These are phyloP conservation scores for Coracopsis vasa DNA, from an alignment of 2,113 vertebrate genomes.

Conservation along the genomic window DNA sequence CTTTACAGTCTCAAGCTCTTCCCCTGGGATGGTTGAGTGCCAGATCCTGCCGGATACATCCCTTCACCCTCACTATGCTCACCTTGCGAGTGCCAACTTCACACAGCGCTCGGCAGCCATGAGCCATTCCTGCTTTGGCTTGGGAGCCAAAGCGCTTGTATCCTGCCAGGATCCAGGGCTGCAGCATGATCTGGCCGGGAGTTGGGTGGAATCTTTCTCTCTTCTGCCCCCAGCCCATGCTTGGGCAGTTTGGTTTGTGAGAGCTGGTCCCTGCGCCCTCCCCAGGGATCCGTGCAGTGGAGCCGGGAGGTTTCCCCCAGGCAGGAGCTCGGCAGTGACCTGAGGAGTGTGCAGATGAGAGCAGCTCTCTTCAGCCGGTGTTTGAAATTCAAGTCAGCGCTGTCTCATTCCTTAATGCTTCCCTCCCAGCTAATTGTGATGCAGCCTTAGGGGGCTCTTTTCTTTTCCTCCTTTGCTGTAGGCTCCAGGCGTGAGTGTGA, in stretches of 20 bases:
- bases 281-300: too few relatives aligned
- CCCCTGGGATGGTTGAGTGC: background rate
- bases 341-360: background rate
- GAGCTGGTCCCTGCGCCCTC: background rate
- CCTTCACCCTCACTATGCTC: background rate
- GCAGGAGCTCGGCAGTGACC: background rate
- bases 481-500: background rate
- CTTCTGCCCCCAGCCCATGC: rapidly evolving
- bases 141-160: background rate
- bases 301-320: background rate
- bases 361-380: background rate
- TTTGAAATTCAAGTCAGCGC: background rate
- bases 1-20: rapidly evolving
- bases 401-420: background rate
- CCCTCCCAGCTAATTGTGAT: background rate
- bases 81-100: background rate
- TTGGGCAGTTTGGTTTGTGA: background rate
- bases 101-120: background rate
- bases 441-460: background rate
- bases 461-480: background rate
- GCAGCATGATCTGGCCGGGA: background rate
- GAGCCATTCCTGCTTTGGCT: background rate
- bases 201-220: background rate
- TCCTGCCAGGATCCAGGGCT: background rate
- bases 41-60: background rate